Percentiles rank a stretch among this genome's conserved stretches.
Evolutionary conservation across 2,888 invertebrate species (phyloP).

Genomic region (Agriopis aurantiaria): DNA sequence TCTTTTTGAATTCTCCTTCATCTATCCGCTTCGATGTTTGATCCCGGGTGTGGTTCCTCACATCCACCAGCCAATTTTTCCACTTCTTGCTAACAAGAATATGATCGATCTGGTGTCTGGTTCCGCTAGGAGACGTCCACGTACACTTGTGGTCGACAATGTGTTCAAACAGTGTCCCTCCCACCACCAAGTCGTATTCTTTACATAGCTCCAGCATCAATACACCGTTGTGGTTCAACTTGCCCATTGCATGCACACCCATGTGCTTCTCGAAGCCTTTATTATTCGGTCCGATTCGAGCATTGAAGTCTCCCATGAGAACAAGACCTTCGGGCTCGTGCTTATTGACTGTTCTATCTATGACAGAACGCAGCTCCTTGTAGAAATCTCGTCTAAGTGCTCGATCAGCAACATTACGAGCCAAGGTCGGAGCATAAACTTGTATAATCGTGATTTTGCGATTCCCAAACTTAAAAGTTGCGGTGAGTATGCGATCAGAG

Average conservation of each 20-base stretch:
- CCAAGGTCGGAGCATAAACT: background rate
- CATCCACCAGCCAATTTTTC: background rate
- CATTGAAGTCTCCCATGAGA: constrained; percentile 7
- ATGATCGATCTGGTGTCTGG: background rate
- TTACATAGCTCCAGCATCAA: background rate
- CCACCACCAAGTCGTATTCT: background rate
- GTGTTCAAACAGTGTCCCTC: background rate
- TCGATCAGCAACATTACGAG: background rate
- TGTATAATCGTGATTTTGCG: background rate
- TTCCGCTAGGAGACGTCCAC: background rate
- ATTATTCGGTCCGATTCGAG: background rate
- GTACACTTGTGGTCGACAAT: background rate
- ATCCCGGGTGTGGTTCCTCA: background rate
- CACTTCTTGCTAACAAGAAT: background rate
- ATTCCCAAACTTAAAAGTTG: background rate
- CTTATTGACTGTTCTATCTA: background rate
- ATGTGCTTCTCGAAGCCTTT: background rate
- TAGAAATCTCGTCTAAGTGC: background rate
- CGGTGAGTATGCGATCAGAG: background rate
- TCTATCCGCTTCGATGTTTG: background rate
- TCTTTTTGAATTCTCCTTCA: background rate
- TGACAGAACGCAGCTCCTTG: background rate
- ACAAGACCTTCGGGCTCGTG: background rate
- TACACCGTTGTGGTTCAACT: background rate
- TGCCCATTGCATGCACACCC: background rate